Evolutionary conservation across 2,888 invertebrate species (phyloP).

Genomic region (Julus scanicus): DNA sequence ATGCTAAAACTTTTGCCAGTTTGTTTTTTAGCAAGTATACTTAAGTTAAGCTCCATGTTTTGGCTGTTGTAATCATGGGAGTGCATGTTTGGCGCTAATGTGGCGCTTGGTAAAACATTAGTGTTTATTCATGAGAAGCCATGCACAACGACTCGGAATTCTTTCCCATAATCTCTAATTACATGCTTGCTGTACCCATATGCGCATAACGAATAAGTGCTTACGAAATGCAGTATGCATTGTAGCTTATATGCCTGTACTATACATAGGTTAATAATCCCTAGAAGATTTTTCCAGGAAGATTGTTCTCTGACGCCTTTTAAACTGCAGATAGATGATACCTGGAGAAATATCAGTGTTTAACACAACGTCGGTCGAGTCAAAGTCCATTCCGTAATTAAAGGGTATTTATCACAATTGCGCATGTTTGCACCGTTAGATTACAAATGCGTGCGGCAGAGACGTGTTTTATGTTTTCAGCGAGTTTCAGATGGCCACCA

Average conservation of each 20-base stretch:
- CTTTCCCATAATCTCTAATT: constrained; percentile 33
- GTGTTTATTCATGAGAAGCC: constrained; percentile 15
- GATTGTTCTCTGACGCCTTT: neutral
- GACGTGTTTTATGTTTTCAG: neutral
- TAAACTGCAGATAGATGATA: neutral
- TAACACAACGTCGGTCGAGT: neutral
- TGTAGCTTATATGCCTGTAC: neutral
- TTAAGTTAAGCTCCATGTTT: neutral
- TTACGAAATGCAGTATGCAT: neutral
- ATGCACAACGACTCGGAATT: constrained; percentile 1
- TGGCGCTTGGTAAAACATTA: neutral
- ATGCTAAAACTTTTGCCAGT: neutral
- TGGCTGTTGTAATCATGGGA: neutral
- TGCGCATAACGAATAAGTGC: neutral
- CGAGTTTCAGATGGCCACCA: neutral
- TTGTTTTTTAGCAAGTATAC: neutral
- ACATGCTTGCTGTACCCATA: neutral
- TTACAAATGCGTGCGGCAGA: neutral
- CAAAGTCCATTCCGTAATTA: neutral
- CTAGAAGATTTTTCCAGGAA: neutral
- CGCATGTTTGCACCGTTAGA: neutral
- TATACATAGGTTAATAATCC: neutral
- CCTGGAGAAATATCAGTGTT: neutral
- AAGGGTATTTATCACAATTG: neutral
- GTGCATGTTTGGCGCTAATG: constrained; percentile 3